These are phyloP conservation scores for Podiceps cristatus DNA, from an alignment of 2,113 vertebrate genomes.

Conservation along the genomic window DNA sequence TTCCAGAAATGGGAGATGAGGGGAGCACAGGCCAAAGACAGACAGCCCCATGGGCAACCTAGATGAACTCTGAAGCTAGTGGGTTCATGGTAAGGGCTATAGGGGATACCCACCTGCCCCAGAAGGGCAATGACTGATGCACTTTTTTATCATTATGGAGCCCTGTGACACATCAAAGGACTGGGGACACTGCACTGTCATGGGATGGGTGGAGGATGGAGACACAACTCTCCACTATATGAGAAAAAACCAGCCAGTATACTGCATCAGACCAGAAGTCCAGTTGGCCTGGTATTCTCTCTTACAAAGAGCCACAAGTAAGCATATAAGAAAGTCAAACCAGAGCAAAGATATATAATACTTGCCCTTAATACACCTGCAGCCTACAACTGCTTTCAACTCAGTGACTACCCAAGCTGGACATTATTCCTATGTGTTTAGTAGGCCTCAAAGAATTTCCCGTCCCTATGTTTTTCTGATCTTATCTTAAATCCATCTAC, in stretches of 20 bases:
- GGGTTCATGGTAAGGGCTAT: neutral
- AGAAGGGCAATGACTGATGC: neutral
- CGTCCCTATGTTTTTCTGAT: neutral
- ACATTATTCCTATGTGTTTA: neutral
- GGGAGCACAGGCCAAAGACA: neutral
- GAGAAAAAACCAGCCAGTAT: neutral
- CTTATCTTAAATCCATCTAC: neutral
- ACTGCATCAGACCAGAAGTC: neutral
- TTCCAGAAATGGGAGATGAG: neutral
- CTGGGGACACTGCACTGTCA: neutral
- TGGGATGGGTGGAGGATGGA: fast-evolving
- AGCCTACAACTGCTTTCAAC: neutral
- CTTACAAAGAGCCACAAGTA: neutral
- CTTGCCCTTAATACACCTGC: neutral
- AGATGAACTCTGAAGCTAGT: neutral
- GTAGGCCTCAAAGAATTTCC: neutral
- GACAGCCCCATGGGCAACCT: neutral
- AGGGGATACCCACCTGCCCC: neutral
- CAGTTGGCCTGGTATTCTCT: neutral
- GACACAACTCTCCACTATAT: neutral
- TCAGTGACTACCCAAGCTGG: neutral
- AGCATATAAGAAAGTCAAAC: neutral
- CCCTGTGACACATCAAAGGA: neutral
- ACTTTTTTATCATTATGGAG: neutral
- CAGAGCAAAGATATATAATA: neutral